Conservation (phyloP, 2,113 vertebrate genomes). For the Peromyscus polionotus region DNA sequence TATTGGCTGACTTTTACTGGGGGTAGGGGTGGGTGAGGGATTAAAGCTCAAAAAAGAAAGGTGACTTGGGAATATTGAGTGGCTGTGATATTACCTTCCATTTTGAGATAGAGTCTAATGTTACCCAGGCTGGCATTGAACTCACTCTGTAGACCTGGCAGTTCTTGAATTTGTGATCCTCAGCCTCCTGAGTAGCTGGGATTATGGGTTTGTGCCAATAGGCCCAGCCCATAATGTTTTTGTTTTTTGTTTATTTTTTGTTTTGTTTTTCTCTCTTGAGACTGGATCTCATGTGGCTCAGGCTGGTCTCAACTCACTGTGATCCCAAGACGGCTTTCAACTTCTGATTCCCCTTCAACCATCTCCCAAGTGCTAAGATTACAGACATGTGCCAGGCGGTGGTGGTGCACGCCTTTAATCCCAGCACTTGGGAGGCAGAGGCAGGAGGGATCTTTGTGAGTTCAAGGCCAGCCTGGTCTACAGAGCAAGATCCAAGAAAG, state of each 20-base stretch:
- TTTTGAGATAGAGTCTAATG: neutral
- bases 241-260: neutral
- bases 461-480: neutral
- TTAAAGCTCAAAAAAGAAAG: neutral
- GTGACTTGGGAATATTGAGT: neutral
- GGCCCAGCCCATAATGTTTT: neutral
- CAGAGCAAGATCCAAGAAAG: no score
- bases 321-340: neutral
- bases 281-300: neutral
- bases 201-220: neutral
- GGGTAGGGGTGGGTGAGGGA: neutral
- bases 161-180: neutral
- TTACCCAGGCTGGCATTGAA: neutral
- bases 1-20: neutral
- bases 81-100: no score
- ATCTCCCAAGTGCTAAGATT: neutral
- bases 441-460: no score
- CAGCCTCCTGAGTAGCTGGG: neutral
- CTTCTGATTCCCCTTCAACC: neutral
- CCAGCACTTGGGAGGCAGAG: neutral
- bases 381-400: neutral
- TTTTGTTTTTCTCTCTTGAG: no score
- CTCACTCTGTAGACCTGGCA: neutral
- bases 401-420: no score
- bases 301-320: neutral